Evolutionary conservation across 2,888 invertebrate genomes (phyloP).

Genomic region (Leuctra nigra): DNA sequence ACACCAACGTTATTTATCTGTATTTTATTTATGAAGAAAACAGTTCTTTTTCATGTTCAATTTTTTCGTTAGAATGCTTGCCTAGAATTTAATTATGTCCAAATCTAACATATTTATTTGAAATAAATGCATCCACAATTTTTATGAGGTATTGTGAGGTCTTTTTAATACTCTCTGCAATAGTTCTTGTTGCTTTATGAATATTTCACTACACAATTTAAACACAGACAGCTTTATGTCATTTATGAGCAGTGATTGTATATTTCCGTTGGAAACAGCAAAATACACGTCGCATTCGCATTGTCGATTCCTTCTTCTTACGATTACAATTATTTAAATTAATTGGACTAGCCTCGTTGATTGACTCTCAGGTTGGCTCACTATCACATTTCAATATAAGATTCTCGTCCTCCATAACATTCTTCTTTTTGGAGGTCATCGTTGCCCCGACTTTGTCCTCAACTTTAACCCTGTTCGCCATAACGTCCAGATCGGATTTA

Average conservation of each 20-base stretch:
- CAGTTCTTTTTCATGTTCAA: too few relatives aligned
- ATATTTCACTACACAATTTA: too few relatives aligned
- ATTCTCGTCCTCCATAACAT: slow-evolving; percentile 23
- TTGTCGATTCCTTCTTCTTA: not conserved
- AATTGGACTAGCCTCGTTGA: not conserved
- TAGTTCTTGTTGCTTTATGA: too few relatives aligned
- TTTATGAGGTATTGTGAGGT: too few relatives aligned
- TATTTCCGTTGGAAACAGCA: slow-evolving; percentile 21
- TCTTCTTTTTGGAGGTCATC: slow-evolving; percentile 16
- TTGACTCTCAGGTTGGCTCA: slow-evolving; percentile 25
- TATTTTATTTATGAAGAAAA: too few relatives aligned
- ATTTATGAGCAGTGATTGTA: not conserved
- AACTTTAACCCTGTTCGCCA: not conserved
- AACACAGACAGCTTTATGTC: too few relatives aligned
- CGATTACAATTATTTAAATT: not conserved
- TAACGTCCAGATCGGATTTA: slow-evolving; percentile 6
- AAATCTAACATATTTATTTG: too few relatives aligned
- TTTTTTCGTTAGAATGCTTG: too few relatives aligned
- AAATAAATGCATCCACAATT: too few relatives aligned
- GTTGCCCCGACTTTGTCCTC: slow-evolving; percentile 15
- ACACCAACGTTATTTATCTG: too few relatives aligned
- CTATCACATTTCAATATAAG: slow-evolving; percentile 26
- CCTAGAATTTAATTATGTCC: too few relatives aligned
- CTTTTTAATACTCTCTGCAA: too few relatives aligned
- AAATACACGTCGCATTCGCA: slow-evolving; percentile 20